These are phyloP conservation scores for Lepidocyrtinus sp. DNA, from an alignment of 2,888 invertebrate species.

Conservation along the genomic window DNA sequence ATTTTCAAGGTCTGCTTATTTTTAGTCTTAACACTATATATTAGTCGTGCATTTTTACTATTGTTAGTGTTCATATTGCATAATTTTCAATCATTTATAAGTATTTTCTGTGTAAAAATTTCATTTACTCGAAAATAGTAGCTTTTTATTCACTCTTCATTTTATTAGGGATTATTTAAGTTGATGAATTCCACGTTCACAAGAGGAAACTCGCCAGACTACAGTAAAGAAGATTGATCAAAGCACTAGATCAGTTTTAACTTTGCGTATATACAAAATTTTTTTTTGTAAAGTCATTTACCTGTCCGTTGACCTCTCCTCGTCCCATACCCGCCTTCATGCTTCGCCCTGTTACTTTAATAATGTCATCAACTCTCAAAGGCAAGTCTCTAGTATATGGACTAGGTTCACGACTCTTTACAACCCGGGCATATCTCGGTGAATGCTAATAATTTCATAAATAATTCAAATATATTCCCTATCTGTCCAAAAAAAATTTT, in stretches of 20 bases:
- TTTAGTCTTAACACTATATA: no score
- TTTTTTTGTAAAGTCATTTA: conserved; percentile 70
- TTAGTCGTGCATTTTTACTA: no score
- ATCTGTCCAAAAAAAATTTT: neutral
- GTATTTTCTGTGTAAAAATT: no score
- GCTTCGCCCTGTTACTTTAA: conserved; percentile 85
- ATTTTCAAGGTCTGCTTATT: no score
- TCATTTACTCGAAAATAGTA: no score
- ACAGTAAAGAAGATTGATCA: neutral
- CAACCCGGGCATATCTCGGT: conserved; percentile 92
- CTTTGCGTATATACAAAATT: neutral
- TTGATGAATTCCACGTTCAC: conserved; percentile 93
- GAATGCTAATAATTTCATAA: conserved; percentile 74
- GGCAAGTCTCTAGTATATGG: conserved; percentile 96
- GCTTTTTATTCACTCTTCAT: no score
- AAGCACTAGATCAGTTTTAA: neutral
- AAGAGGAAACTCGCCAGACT: conserved; percentile 90
- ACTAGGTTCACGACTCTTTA: conserved; percentile 94
- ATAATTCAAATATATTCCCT: no score
- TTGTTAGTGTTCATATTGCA: no score
- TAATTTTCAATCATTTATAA: no score
- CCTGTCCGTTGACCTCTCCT: conserved; percentile 95
- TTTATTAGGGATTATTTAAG: no score
- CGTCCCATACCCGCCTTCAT: conserved; percentile 72
- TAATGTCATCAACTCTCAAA: conserved; percentile 93